Evolutionary conservation across 2,797 vertebrate species (phyloP).

Genomic region (Amblyopsis hoosieri): DNA sequence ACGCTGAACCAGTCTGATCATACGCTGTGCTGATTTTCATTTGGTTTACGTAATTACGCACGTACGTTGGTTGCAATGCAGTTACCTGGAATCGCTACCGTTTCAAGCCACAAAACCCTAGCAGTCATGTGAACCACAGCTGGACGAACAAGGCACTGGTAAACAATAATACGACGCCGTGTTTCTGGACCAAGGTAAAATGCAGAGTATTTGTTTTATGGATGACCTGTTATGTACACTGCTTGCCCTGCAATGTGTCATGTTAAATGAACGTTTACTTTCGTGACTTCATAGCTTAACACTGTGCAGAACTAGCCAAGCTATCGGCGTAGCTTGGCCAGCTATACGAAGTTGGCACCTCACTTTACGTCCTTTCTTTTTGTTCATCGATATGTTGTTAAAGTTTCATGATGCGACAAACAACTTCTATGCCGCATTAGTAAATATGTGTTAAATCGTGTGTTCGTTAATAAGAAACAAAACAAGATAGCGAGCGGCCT

Average conservation of each 20-base stretch:
- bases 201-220: neutral
- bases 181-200: slow-evolving; percentile 55
- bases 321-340: slow-evolving; percentile 30
- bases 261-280: slow-evolving; percentile 24
- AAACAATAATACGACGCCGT: slow-evolving; percentile 55
- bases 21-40: neutral
- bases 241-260: neutral
- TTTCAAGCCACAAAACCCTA: slow-evolving; percentile 18
- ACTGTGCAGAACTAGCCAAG: slow-evolving; percentile 55
- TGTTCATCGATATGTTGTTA: neutral
- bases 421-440: neutral
- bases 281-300: slow-evolving; percentile 34
- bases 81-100: slow-evolving; percentile 26
- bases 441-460: neutral
- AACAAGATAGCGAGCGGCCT: slow-evolving; percentile 52
- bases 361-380: slow-evolving; percentile 1
- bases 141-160: slow-evolving; percentile 66
- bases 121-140: slow-evolving; percentile 75
- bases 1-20: neutral
- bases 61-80: neutral
- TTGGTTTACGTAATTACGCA: neutral
- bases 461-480: slow-evolving; percentile 8
- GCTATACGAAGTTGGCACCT: slow-evolving; percentile 41
- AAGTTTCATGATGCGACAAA: neutral
- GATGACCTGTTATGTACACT: neutral